Percentiles rank a stretch among this genome's conserved stretches.
These are phyloP conservation scores for Nesidiocoris tenuis DNA, from an alignment of 2,888 invertebrate genomes.

Conservation along the genomic window DNA sequence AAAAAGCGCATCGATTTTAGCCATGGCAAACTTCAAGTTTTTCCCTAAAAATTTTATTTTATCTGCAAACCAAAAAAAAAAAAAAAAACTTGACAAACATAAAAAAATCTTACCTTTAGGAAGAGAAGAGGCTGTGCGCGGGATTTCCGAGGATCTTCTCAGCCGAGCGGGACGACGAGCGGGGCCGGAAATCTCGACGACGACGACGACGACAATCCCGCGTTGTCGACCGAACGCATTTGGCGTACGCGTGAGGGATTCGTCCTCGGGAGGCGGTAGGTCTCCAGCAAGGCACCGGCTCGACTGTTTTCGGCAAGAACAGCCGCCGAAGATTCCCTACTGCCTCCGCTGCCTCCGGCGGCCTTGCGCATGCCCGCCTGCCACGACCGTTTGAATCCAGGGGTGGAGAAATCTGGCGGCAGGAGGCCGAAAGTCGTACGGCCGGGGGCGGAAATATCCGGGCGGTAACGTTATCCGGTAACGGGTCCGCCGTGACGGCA, in stretches of 20 bases:
- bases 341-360: constrained; percentile 17
- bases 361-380: constrained; percentile 32
- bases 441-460: background rate
- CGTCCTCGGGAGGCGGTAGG: constrained; percentile 29
- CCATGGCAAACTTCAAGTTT: too few relatives aligned
- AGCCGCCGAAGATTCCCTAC: background rate
- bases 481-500: background rate
- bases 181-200: background rate
- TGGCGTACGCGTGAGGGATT: constrained; percentile 9
- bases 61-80: too few relatives aligned
- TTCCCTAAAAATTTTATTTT: too few relatives aligned
- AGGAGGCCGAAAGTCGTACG: background rate
- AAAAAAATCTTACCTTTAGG: background rate
- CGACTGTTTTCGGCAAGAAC: constrained; percentile 26
- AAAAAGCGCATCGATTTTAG: too few relatives aligned
- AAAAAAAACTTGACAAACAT: too few relatives aligned
- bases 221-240: constrained; percentile 20
- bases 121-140: background rate
- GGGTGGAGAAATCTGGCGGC: background rate
- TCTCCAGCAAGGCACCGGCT: constrained; percentile 38
- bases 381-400: background rate
- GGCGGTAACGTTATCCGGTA: background rate
- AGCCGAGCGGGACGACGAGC: constrained; percentile 21
- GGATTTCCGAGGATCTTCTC: too few relatives aligned
- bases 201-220: constrained; percentile 14